Percentiles rank a stretch among this genome's conserved stretches.
Conservation (phyloP, 2,888 invertebrate species). For the Andrena praecox region DNA sequence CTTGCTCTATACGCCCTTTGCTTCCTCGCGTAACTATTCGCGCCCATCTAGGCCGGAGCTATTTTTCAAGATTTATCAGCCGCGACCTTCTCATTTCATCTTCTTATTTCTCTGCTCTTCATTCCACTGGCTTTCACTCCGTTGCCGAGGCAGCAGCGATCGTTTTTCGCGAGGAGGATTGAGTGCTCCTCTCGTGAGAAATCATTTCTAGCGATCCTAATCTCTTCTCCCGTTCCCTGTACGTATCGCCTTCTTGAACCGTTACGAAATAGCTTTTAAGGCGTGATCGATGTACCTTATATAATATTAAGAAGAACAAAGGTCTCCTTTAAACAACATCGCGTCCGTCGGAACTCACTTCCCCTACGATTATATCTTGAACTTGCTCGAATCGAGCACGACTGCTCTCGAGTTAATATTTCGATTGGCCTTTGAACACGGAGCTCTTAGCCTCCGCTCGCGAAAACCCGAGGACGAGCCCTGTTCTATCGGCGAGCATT, state of each 20-base stretch:
- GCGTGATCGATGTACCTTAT: too few species aligned
- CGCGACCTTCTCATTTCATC: constrained; percentile 1
- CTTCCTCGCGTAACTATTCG: neutral
- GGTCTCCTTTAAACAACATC: neutral
- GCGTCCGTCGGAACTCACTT: neutral
- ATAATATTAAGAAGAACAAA: neutral
- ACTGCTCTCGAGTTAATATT: neutral
- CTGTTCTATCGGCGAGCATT: neutral
- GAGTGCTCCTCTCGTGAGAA: neutral
- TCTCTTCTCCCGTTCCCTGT: neutral
- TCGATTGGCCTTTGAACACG: constrained; percentile 1
- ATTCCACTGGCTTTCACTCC: neutral
- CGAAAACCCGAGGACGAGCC: neutral
- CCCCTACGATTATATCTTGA: neutral
- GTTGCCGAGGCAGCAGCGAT: neutral
- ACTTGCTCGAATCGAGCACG: neutral
- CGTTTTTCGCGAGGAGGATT: neutral
- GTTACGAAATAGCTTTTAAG: neutral
- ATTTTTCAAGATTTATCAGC: constrained; percentile 13
- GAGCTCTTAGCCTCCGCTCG: neutral
- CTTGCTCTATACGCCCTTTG: neutral
- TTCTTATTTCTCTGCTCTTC: neutral
- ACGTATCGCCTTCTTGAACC: neutral
- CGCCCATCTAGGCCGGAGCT: neutral
- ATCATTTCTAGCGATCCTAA: neutral